Conservation (phyloP, 2,888 invertebrate species). For the Sesia apiformis region DNA sequence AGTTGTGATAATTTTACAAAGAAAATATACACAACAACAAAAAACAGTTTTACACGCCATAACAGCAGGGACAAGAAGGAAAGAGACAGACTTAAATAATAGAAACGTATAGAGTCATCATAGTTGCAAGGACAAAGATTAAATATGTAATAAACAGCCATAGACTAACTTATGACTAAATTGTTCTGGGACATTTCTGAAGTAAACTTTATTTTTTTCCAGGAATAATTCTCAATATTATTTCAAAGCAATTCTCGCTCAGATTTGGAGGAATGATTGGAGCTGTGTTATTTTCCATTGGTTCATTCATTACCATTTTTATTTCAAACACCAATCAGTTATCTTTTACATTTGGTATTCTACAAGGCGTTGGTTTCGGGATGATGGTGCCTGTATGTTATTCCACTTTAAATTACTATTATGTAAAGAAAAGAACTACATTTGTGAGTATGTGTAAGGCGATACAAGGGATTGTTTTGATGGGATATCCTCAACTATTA, state of each 20-base stretch:
- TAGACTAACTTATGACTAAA: no score
- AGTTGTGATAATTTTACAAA: no score
- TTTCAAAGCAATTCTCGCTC: slow-evolving; percentile 68
- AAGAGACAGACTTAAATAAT: no score
- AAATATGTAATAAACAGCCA: no score
- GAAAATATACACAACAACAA: no score
- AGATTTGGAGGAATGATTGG: slow-evolving; percentile 74
- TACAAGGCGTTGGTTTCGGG: slow-evolving; percentile 78
- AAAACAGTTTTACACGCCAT: no score
- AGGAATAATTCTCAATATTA: slow-evolving; percentile 76
- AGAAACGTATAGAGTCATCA: no score
- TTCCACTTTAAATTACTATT: slow-evolving; percentile 77
- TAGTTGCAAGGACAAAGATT: no score
- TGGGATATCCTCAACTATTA: slow-evolving; percentile 74
- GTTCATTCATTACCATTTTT: slow-evolving; percentile 69
- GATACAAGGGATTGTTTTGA: slow-evolving; percentile 70
- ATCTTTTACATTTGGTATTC: slow-evolving; percentile 69
- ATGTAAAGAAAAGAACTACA: slow-evolving; percentile 72
- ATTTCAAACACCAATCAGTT: slow-evolving; percentile 72
- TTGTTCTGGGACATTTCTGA: no score
- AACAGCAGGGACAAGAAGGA: no score
- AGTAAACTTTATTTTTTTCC: slow-evolving; percentile 22
- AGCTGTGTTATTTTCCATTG: slow-evolving; percentile 59
- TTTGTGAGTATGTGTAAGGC: slow-evolving; percentile 78
- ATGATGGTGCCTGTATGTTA: slow-evolving; percentile 76